These are phyloP conservation scores for Sebastes nivosus DNA, from an alignment of 2,797 vertebrate species.

Conservation along the genomic window DNA sequence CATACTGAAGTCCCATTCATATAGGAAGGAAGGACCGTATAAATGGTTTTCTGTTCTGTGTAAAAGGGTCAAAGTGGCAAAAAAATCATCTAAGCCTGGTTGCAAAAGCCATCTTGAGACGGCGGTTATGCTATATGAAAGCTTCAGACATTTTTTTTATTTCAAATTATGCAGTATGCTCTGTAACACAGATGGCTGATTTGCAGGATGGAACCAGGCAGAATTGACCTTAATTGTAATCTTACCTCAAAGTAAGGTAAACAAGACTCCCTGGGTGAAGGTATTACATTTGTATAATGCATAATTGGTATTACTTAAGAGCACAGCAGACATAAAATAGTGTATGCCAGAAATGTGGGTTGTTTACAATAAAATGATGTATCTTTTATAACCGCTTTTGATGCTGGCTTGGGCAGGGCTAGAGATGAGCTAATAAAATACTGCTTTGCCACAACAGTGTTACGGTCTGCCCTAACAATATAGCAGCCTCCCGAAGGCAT, in stretches of 20 bases:
- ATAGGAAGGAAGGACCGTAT: constrained; percentile 40
- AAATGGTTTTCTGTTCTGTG: constrained; percentile 50
- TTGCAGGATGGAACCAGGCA: constrained; percentile 16
- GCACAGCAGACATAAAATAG: constrained; percentile 26
- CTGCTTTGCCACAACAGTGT: constrained; percentile 66
- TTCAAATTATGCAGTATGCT: constrained; percentile 15
- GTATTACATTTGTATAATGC: constrained; percentile 37
- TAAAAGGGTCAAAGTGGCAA: constrained; percentile 30
- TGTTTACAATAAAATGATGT: constrained; percentile 45
- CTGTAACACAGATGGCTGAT: constrained; percentile 28
- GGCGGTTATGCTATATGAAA: constrained; percentile 8
- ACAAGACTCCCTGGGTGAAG: constrained; percentile 40
- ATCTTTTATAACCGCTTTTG: constrained; percentile 30
- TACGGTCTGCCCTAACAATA: constrained; percentile 62
- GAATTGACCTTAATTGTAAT: constrained; percentile 43
- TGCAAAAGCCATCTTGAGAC: neutral
- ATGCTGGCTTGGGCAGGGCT: constrained; percentile 2
- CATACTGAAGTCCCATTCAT: constrained; percentile 50
- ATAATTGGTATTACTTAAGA: constrained; percentile 33
- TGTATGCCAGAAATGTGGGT: constrained; percentile 33
- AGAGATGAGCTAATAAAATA: constrained; percentile 66
- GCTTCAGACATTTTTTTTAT: neutral
- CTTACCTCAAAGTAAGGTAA: constrained; percentile 43
- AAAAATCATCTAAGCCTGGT: neutral
- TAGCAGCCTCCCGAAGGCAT: constrained; percentile 71